Evolutionary conservation across 2,888 invertebrate genomes (phyloP), one percentile per base, ranked within the genome.

Genomic region (Chloroclystis v-ata): DNA sequence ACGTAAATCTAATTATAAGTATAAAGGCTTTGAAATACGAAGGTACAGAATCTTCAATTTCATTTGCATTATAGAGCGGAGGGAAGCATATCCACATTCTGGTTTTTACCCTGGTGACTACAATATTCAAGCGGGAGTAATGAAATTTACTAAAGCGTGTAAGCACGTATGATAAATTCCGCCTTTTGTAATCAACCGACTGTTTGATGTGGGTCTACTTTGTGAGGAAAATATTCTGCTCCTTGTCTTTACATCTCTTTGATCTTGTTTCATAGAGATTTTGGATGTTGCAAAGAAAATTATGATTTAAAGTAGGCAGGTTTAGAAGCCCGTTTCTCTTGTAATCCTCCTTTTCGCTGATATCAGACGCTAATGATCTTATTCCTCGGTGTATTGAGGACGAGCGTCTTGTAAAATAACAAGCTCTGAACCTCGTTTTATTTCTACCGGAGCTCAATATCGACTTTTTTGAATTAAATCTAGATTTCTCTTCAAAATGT

Each of bases 31-130:
- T 20, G 20, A 20, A 20, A 20, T 20, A 20, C 20, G 20, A 4
- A 43, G 25, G 33, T 49, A 50, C 51, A 44, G n/a, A n/a, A 29
- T 52, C 46, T 49, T 49, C 50, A 52, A 48, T 58, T 58, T 48
- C 37, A 57, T 55, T 52, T 43, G 42, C 47, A 50, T 44, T 44
- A 41, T 43, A 37, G 28, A 41, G 37, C 47, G 32, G 37, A 48
- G 47, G 47, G 39, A 9, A 11, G 8, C 1, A 30, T 12, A 11
- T 30, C 8, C 29, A 47, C 26, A 46, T 54, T 44, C 46, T 47
- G 50, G 47, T 48, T 52, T 52, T 52, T 48, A 52, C 52, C 53
- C 44, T 49, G 44, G 50, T 52, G 57, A 47, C 46, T 54, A 32
- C 42, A 39, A 35, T 43, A 56, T 53, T 48, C 47, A 40, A 43